A percentile compares a stretch with the other conserved stretches of the same genome.
Evolutionary conservation across 2,113 vertebrate species (phyloP).

Genomic region (Albula glossodonta): DNA sequence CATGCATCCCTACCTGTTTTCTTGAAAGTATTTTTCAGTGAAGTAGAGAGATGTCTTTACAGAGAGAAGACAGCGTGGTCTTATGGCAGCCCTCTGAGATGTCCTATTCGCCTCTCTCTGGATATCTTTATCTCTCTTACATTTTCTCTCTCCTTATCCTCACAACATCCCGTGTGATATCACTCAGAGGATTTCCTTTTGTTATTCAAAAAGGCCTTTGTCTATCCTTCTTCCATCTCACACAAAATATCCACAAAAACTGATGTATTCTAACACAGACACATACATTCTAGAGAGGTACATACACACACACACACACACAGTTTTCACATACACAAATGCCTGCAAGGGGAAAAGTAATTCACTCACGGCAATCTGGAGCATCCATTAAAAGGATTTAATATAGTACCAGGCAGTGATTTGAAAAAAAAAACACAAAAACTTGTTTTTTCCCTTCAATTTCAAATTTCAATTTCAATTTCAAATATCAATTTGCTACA

Average conservation of each 20-base stretch:
- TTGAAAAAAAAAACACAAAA: background rate
- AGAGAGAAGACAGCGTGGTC: constrained; percentile 51
- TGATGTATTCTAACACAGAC: background rate
- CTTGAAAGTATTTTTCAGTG: constrained; percentile 61
- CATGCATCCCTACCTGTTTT: constrained; percentile 67
- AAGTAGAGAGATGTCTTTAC: constrained; percentile 65
- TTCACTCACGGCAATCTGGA: background rate
- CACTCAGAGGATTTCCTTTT: constrained; percentile 7
- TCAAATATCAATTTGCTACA: too few species aligned
- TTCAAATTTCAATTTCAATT: too few species aligned
- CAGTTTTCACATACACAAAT: background rate
- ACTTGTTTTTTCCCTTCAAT: background rate
- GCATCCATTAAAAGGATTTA: constrained; percentile 15
- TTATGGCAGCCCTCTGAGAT: constrained; percentile 25
- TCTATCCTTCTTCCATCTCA: background rate
- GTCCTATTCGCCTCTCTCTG: constrained; percentile 1
- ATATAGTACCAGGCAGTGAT: background rate
- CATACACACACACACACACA: background rate
- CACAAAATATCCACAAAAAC: background rate
- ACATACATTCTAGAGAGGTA: background rate
- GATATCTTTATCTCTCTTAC: constrained; percentile 18
- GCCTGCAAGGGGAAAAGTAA: background rate
- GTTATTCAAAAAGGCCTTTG: background rate
- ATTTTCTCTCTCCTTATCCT: constrained; percentile 17
- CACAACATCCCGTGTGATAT: background rate